These are phyloP conservation scores for Lepidurus couesii DNA, from an alignment of 1,140 invertebrate genomes.

Conservation along the genomic window DNA sequence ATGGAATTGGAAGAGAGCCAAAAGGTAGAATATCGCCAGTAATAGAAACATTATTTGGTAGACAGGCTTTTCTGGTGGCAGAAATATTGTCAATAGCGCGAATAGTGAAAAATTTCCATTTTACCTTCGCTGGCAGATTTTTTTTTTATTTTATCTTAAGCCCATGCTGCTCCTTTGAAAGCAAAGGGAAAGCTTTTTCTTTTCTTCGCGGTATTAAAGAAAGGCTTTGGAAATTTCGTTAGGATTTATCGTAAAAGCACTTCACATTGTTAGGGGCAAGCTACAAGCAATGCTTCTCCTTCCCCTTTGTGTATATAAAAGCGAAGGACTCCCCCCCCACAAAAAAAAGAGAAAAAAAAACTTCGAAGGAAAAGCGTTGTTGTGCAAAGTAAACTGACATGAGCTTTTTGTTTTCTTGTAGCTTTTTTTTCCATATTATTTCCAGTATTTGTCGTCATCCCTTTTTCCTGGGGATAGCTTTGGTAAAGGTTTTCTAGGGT, in stretches of 20 bases:
- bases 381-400: background rate
- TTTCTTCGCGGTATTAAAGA: background rate
- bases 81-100: too few relatives aligned
- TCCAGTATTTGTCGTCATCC: too few relatives aligned
- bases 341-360: background rate
- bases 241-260: conserved; percentile 15
- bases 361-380: background rate
- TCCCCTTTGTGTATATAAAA: background rate
- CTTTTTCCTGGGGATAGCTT: too few relatives aligned
- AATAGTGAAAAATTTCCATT: background rate
- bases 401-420: too few relatives aligned
- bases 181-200: background rate
- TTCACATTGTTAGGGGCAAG: conserved; percentile 4
- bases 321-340: background rate
- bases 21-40: background rate
- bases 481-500: too few relatives aligned
- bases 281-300: background rate
- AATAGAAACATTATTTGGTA: background rate
- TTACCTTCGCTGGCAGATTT: background rate
- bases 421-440: too few relatives aligned
- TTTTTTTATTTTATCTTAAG: background rate
- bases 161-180: background rate
- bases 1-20: background rate
- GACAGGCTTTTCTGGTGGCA: background rate
- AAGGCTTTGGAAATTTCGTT: background rate